Evolutionary conservation across 2,113 vertebrate genomes (phyloP), one percentile per base, ranked within the genome.

Genomic region (Planiliza haematocheilus): DNA sequence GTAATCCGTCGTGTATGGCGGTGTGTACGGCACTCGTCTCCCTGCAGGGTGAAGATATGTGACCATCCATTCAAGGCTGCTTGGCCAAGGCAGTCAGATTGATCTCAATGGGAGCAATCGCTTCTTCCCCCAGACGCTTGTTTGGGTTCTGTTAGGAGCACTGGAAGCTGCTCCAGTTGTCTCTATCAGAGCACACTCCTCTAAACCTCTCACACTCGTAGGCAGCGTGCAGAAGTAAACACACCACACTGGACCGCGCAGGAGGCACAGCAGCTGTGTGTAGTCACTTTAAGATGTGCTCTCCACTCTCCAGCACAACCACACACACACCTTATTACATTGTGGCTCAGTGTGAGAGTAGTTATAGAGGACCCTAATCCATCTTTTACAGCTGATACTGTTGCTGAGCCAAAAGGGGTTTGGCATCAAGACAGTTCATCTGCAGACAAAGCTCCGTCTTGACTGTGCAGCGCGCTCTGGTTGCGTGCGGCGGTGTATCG

Each of bases 341-440:
- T 52, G 59, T 57, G 78, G 72, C 69, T 64, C 74, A 36, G 78
- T 58, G 41, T 70, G 55, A 81, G 74, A 66, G 81, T 59, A 70
- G 80, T 84, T 88, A 82, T 77, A 74, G 74, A 82, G 65, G 60
- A 74, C 56, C 70, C 72, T 89, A 89, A 91, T 93, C 90, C 83
- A 86, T 91, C 86, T 90, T 85, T 89, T 86, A 81, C 68, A 83
- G 84, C 77, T 85, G 86, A 91, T 89, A 74, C 69, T 82, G 87
- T 73, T 57, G 75, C 85, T 86, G 66, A 82, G 83, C 77, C 82
- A 81, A 48, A 75, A 30, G 24, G 69, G 72, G 81, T 71, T 77
- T 86, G 81, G 79, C 86, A 69, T 79, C 20, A 52, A 78, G 74
- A 70, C 71, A 74, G 72, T 83, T 82, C 73, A 72, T 74, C 75